Percentiles rank a stretch among this genome's conserved stretches.
These are phyloP conservation scores for Drosophila yakuba DNA, from an alignment of 1,140 invertebrate genomes.

Conservation along the genomic window DNA sequence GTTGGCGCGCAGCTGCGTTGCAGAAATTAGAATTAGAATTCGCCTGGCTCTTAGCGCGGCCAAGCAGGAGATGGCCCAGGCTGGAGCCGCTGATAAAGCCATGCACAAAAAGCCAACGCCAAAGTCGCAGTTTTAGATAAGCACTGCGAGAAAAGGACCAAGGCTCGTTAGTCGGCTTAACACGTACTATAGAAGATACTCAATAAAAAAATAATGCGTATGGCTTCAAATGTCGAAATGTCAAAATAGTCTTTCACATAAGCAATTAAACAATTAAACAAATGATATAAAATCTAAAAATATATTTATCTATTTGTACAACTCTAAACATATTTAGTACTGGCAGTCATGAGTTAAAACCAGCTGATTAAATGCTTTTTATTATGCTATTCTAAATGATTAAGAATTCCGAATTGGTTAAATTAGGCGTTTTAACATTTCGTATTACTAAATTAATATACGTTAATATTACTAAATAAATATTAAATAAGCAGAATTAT, in stretches of 20 bases:
- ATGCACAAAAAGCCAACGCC: conserved; percentile 51
- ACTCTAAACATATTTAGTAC: too few relatives aligned
- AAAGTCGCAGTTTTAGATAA: conserved; percentile 45
- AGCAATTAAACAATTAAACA: too few relatives aligned
- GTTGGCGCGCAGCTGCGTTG: conserved; percentile 77
- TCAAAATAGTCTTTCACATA: too few relatives aligned
- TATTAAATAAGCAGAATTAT: not conserved
- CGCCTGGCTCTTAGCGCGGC: conserved; percentile 35
- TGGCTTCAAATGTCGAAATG: too few relatives aligned
- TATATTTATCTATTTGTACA: too few relatives aligned
- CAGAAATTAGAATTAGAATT: conserved; percentile 77
- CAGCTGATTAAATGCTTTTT: too few relatives aligned
- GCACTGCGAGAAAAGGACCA: conserved; percentile 3
- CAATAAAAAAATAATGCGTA: too few relatives aligned
- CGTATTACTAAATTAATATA: not conserved
- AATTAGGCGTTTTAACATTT: not conserved
- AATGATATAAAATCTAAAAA: too few relatives aligned
- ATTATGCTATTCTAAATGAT: too few relatives aligned
- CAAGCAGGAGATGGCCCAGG: conserved; percentile 49
- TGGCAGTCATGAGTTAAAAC: too few relatives aligned
- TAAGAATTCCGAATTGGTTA: too few relatives aligned
- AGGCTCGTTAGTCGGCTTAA: not conserved
- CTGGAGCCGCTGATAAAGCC: conserved; percentile 55
- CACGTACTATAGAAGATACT: too few relatives aligned
- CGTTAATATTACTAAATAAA: not conserved